Evolutionary conservation across 2,888 invertebrate species (phyloP), one percentile per base, ranked within the genome.

Genomic region (Shargacucullia verbasci): DNA sequence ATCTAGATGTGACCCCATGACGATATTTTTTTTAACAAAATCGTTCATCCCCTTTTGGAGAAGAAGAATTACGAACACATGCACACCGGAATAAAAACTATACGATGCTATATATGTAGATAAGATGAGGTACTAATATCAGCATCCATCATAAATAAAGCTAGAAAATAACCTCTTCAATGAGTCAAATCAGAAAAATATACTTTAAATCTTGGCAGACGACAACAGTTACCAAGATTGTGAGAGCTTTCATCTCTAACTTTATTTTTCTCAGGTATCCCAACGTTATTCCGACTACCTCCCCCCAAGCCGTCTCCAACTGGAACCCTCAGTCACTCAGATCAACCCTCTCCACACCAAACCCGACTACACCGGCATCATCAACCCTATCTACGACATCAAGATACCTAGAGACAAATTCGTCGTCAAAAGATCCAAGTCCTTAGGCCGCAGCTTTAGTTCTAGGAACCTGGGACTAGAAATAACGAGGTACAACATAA

Each of bases 351-450:
- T 57, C 80, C 15, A 68, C 73, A 2, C 71, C 82, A 7, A 59
- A 81, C 11, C 76, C 20, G 63, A 68, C 0, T 92, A 85, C 70
- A 92, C 92, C 0, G 94, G 94, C 1, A 87, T 94, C 11, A 88
- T 92, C 34, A 94, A 92, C 72, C 93, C 94, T 0, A 79, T 91
- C 12, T 91, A 92, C 79, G 91, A 92, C 62, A 84, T 89, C 5
- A 93, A 91, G 65, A 80, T 93, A 15, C 90, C 91, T 0, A 84
- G 79, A 69, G 90, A 93, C 73, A 90, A 87, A 60, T 92, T 93
- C 69, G 69, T 69, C 0, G 91, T 92, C 2, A 94, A 93, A 62
- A 67, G 93, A 29, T 90, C 93, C 0, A 92, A 92, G 53, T 92
- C 91, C 0, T 43, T 94, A 25, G 90, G 91, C 0, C 73, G 92